phyloP scores from a whole-genome alignment of 2,888 invertebrate species.

The Acrobasis consociella region DNA sequence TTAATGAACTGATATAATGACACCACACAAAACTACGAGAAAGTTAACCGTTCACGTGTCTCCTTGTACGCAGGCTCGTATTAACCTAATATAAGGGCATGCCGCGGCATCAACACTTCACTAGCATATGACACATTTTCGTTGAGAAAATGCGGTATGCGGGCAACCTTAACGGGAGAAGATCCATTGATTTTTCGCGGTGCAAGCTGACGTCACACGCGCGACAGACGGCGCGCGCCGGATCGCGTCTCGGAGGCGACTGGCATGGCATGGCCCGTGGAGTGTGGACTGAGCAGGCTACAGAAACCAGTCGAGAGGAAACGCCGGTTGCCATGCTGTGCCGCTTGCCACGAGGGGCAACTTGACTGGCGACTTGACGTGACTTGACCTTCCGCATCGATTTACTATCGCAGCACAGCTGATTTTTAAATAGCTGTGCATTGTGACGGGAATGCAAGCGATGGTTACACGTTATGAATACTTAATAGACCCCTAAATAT shows the following conservation, averaged over 20 bases:
- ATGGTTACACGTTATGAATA: neutral
- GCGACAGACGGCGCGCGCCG: slow-evolving; percentile 77
- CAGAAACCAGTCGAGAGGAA: slow-evolving; percentile 62
- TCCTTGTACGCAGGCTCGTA: slow-evolving; percentile 46
- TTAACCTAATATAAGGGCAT: slow-evolving; percentile 31
- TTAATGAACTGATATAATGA: slow-evolving; percentile 61
- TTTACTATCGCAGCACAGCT: slow-evolving; percentile 57
- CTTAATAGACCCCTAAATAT: neutral
- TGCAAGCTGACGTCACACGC: slow-evolving; percentile 72
- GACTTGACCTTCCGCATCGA: slow-evolving; percentile 73
- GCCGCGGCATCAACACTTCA: slow-evolving; percentile 63
- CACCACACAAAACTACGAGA: slow-evolving; percentile 71
- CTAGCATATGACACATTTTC: slow-evolving; percentile 77
- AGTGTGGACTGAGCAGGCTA: slow-evolving; percentile 28
- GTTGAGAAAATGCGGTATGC: slow-evolving; percentile 79
- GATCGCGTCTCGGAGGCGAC: slow-evolving; percentile 74
- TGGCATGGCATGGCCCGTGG: slow-evolving; percentile 39
- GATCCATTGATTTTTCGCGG: slow-evolving; percentile 80
- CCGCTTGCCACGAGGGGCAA: slow-evolving; percentile 49
- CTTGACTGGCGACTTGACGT: slow-evolving; percentile 56
- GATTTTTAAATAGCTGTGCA: slow-evolving; percentile 41
- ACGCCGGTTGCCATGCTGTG: slow-evolving; percentile 73
- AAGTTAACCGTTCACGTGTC: slow-evolving; percentile 71
- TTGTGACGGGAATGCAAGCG: slow-evolving; percentile 3
- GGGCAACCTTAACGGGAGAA: slow-evolving; percentile 68